phyloP scores from a whole-genome alignment of 1,140 invertebrate genomes.

The Himalopsyche phryganea region DNA sequence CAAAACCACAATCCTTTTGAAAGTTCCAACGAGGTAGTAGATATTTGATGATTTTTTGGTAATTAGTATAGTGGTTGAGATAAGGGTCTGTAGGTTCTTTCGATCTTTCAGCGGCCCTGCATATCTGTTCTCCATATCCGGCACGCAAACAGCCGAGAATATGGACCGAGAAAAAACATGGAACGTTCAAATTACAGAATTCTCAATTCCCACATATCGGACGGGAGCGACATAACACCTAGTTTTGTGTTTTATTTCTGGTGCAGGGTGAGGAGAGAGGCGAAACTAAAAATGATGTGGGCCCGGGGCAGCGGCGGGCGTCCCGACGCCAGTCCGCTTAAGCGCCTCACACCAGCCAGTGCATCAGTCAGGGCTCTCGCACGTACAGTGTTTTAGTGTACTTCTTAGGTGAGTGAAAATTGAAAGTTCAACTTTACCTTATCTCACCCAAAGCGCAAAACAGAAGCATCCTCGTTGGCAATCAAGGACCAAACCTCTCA shows the following conservation, averaged over 20 bases:
- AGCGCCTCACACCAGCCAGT: slow-evolving; percentile 30
- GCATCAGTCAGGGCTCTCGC: slow-evolving; percentile 28
- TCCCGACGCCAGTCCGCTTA: slow-evolving; percentile 22
- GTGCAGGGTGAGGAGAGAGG: slow-evolving; percentile 1
- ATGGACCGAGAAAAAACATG: slow-evolving; percentile 13
- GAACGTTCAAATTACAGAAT: slow-evolving; percentile 30
- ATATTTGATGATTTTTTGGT: too few relatives aligned
- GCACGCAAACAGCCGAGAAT: slow-evolving; percentile 5
- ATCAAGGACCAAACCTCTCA: neutral
- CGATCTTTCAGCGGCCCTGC: too few relatives aligned
- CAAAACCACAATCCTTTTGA: too few relatives aligned
- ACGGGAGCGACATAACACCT: slow-evolving; percentile 20
- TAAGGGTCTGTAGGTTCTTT: too few relatives aligned
- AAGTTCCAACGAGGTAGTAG: too few relatives aligned
- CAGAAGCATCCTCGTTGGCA: neutral
- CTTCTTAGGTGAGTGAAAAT: slow-evolving; percentile 27
- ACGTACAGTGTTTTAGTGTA: slow-evolving; percentile 23
- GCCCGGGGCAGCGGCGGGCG: slow-evolving; percentile 3
- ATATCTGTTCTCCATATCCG: too few relatives aligned
- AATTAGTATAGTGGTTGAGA: too few relatives aligned
- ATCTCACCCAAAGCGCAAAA: neutral
- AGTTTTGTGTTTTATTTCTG: slow-evolving; percentile 30
- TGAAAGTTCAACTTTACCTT: slow-evolving; percentile 15
- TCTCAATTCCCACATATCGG: slow-evolving; percentile 18
- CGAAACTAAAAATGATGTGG: neutral